Conservation (phyloP, 2,888 invertebrate species). For the Alcis repandata region DNA sequence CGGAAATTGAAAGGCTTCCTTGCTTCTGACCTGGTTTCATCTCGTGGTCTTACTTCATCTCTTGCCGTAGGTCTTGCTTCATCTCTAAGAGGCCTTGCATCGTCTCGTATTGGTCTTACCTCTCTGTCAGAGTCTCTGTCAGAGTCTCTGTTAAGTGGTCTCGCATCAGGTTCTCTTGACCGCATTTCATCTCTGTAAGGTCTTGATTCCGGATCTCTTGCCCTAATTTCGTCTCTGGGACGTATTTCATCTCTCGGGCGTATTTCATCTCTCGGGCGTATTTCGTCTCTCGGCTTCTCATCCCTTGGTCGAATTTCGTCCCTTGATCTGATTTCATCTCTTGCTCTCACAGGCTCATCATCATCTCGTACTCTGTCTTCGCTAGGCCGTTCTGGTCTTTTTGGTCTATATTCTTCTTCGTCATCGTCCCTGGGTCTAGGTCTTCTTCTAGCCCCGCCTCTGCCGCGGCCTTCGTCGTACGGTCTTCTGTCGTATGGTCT, state of each 20-base stretch:
- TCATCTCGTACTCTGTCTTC: slow-evolving; percentile 70
- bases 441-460: slow-evolving; percentile 58
- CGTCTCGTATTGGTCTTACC: slow-evolving; percentile 51
- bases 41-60: slow-evolving; percentile 57
- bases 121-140: slow-evolving; percentile 47
- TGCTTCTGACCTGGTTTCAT: slow-evolving; percentile 56
- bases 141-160: slow-evolving; percentile 41
- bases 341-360: slow-evolving; percentile 2
- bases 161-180: slow-evolving; percentile 46
- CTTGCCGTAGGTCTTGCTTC: slow-evolving; percentile 46
- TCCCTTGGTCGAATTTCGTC: slow-evolving; percentile 53
- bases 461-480: slow-evolving; percentile 53
- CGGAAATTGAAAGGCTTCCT: slow-evolving; percentile 30
- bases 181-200: slow-evolving; percentile 53
- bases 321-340: slow-evolving; percentile 42
- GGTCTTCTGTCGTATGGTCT: slow-evolving; percentile 73
- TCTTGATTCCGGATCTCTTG: too few species aligned
- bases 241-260: slow-evolving; percentile 48
- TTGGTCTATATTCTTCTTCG: slow-evolving; percentile 56
- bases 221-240: slow-evolving; percentile 49
- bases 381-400: slow-evolving; percentile 54
- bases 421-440: slow-evolving; percentile 73
- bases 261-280: slow-evolving; percentile 50
- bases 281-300: slow-evolving; percentile 54
- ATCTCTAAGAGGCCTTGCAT: slow-evolving; percentile 48